Evolutionary conservation across 2,888 invertebrate genomes (phyloP).

Genomic region (Listrodromus nycthemerus): DNA sequence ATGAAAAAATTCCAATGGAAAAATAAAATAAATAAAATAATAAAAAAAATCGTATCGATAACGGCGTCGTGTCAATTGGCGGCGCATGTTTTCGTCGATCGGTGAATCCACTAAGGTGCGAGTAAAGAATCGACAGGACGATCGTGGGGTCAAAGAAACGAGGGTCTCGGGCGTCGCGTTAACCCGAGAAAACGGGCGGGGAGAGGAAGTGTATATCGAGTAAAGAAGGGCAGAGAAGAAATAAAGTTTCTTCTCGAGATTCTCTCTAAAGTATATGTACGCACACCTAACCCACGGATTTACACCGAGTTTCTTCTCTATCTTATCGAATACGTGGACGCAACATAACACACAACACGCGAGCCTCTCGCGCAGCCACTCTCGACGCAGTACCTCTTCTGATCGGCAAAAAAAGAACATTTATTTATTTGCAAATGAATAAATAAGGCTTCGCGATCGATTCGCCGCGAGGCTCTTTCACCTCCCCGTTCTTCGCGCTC

Average conservation of each 20-base stretch:
- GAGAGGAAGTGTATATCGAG: conserved; percentile 48
- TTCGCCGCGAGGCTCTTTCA: conserved; percentile 71
- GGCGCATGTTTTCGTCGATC: conserved; percentile 30
- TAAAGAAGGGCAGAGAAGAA: conserved; percentile 58
- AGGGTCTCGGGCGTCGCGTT: background rate
- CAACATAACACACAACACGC: conserved; percentile 69
- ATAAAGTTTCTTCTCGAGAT: conserved; percentile 56
- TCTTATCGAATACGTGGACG: conserved; percentile 80
- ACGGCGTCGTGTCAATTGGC: background rate
- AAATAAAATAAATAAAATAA: background rate
- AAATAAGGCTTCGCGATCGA: conserved; percentile 82
- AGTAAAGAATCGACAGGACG: conserved; percentile 20
- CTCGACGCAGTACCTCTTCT: conserved; percentile 41
- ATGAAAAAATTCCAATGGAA: background rate
- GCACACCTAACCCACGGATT: conserved; percentile 63
- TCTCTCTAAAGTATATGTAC: conserved; percentile 8
- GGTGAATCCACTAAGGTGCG: background rate
- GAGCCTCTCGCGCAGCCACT: conserved; percentile 30
- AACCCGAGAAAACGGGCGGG: conserved; percentile 21
- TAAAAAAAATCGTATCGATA: background rate
- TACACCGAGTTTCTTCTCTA: conserved; percentile 71
- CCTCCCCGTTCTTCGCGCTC: conserved; percentile 37
- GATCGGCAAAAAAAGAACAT: conserved; percentile 67
- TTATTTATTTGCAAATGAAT: conserved; percentile 84
- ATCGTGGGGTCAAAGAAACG: conserved; percentile 44